These are phyloP conservation scores for Lithophane socia DNA, from an alignment of 2,888 invertebrate genomes.

Conservation along the genomic window DNA sequence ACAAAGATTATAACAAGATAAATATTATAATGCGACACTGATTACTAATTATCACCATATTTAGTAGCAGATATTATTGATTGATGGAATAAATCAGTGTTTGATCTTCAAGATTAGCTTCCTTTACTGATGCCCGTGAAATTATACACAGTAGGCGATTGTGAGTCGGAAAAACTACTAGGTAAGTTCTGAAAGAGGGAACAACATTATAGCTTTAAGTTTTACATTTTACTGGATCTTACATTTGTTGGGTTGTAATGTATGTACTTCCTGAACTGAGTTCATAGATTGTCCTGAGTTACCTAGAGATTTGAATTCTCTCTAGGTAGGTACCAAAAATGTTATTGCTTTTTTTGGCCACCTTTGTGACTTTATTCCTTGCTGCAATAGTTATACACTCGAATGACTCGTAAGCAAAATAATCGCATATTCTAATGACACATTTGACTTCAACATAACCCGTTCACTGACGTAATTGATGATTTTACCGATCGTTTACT, in stretches of 20 bases:
- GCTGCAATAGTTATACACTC: too few species aligned
- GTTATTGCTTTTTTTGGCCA: too few species aligned
- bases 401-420: too few species aligned
- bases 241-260: background rate
- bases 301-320: background rate
- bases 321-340: too few species aligned
- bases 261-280: background rate
- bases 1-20: slow-evolving; percentile 39
- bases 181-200: slow-evolving; percentile 54
- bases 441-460: background rate
- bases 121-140: slow-evolving; percentile 54
- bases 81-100: slow-evolving; percentile 71
- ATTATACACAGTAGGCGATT: slow-evolving; percentile 54
- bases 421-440: background rate
- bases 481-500: background rate
- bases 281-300: background rate
- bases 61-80: slow-evolving; percentile 55
- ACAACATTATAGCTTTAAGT: background rate
- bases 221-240: background rate
- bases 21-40: slow-evolving; percentile 52
- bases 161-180: slow-evolving; percentile 60
- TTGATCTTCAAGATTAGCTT: slow-evolving; percentile 64
- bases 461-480: background rate
- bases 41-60: slow-evolving; percentile 59
- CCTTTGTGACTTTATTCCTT: too few species aligned